A percentile compares a stretch with the other conserved stretches of the same genome.
Conservation (phyloP, 2,888 invertebrate species). For the Drosophila picticornis region DNA sequence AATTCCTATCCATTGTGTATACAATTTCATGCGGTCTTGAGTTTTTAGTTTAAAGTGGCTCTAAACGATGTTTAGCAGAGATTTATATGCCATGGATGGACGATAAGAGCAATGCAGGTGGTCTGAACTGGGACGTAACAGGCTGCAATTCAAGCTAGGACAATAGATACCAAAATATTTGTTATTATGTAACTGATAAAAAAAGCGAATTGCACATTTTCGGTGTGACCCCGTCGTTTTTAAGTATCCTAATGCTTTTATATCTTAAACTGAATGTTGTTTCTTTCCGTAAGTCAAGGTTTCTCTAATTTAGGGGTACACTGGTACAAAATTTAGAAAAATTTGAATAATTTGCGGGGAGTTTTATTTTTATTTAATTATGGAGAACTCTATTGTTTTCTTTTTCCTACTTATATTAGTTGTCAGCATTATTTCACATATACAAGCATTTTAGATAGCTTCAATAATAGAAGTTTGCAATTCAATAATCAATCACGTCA, state of each 20-base stretch:
- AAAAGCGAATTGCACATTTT: background rate
- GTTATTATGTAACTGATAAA: background rate
- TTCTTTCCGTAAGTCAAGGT: background rate
- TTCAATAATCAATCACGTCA: no score
- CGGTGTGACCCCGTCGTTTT: no score
- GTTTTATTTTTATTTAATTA: background rate
- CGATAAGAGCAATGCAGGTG: conserved; percentile 54
- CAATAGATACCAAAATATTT: background rate
- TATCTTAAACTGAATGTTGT: background rate
- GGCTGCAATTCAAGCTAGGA: background rate
- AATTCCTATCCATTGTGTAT: conserved; percentile 41
- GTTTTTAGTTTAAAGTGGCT: conserved; percentile 50
- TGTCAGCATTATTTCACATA: background rate
- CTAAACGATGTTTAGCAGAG: conserved; percentile 48
- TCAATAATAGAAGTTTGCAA: background rate
- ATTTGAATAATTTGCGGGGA: background rate
- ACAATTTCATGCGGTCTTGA: conserved; percentile 70
- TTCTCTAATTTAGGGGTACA: background rate
- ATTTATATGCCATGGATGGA: conserved; percentile 15
- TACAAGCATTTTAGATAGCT: background rate
- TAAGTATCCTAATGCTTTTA: background rate
- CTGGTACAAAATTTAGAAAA: background rate
- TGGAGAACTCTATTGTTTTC: background rate
- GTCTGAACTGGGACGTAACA: conserved; percentile 30
- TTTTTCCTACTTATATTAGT: background rate